These are phyloP conservation scores for Cloeon dipterum DNA, from an alignment of 2,888 invertebrate species.

Conservation along the genomic window DNA sequence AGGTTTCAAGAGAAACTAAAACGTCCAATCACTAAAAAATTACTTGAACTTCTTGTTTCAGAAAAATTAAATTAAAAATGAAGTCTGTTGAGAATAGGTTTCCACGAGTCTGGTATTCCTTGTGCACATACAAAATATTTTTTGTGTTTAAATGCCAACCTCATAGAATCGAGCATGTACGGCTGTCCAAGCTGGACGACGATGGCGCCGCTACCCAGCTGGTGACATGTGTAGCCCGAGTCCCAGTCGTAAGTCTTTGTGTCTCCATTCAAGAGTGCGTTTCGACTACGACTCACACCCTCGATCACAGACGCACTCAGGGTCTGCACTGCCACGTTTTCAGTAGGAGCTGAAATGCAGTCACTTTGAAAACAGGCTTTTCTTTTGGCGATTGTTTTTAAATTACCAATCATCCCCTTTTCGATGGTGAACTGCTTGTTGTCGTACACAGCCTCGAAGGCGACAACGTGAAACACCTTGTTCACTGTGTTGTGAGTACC, in stretches of 20 bases:
- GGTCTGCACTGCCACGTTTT: constrained; percentile 81
- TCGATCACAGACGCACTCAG: constrained; percentile 85
- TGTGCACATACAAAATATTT: background rate
- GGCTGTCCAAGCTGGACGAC: constrained; percentile 92
- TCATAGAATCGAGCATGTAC: constrained; percentile 71
- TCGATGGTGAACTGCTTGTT: constrained; percentile 47
- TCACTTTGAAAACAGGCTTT: background rate
- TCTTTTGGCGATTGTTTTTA: background rate
- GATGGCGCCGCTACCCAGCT: constrained; percentile 82
- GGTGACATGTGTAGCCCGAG: constrained; percentile 93
- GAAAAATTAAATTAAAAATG: too few species aligned
- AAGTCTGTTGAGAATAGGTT: too few species aligned
- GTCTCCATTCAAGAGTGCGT: constrained; percentile 90
- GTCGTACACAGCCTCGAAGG: constrained; percentile 75
- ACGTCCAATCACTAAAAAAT: too few species aligned
- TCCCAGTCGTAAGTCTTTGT: constrained; percentile 95
- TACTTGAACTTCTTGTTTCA: background rate
- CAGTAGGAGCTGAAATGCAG: constrained; percentile 42
- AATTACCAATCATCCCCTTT: constrained; percentile 36
- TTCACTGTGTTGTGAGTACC: constrained; percentile 93
- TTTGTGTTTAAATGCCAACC: constrained; percentile 17
- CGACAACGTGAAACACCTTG: constrained; percentile 84
- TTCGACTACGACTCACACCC: constrained; percentile 80
- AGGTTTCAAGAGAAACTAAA: too few species aligned
- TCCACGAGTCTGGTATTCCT: background rate